Evolutionary conservation across 2,797 vertebrate species (phyloP).

Genomic region (Liasis olivaceus): DNA sequence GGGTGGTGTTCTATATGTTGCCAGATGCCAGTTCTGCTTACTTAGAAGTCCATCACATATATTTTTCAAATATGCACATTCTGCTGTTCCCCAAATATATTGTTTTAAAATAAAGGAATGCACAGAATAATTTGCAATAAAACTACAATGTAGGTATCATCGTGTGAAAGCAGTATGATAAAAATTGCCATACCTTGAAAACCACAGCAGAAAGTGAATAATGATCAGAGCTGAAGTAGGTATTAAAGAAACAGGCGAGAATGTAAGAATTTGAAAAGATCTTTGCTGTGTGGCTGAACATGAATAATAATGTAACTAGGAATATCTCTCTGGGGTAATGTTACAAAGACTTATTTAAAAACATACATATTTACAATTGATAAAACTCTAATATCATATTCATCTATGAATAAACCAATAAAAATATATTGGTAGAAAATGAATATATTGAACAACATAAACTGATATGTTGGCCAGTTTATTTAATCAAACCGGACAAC

Average conservation of each 20-base stretch:
- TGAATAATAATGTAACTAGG: neutral
- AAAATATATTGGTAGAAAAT: neutral
- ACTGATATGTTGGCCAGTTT: neutral
- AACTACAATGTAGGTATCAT: neutral
- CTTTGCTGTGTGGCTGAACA: neutral
- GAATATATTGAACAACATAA: neutral
- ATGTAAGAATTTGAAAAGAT: neutral
- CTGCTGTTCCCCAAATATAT: neutral
- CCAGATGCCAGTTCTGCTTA: neutral
- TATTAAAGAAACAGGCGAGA: neutral
- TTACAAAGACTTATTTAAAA: neutral
- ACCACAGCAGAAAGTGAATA: neutral
- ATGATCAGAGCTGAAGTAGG: neutral
- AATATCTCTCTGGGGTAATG: neutral
- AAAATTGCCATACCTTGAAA: neutral
- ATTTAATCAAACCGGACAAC: neutral
- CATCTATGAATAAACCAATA: neutral
- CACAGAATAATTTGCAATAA: neutral
- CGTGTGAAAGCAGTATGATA: neutral
- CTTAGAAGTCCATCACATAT: neutral
- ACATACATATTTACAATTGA: neutral
- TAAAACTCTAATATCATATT: neutral
- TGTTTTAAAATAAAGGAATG: neutral
- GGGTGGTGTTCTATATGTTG: neutral
- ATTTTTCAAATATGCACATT: neutral